phyloP scores from a whole-genome alignment of 1,140 invertebrate genomes.

The Pogonomyrmex barbatus region DNA sequence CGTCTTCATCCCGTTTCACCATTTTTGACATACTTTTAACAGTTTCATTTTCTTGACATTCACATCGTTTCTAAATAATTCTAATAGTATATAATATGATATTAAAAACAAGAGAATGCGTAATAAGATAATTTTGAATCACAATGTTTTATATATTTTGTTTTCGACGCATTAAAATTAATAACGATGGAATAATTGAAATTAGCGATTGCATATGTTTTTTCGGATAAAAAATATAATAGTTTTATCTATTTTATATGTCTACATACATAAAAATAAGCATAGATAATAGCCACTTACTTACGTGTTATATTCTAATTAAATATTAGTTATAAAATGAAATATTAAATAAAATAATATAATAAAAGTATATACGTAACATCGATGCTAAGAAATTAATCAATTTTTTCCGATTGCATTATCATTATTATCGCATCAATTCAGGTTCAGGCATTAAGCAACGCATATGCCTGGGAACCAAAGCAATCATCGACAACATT shows the following conservation, averaged over 20 bases:
- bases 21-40: neutral
- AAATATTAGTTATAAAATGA: neutral
- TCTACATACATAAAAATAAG: neutral
- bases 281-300: neutral
- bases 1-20: neutral
- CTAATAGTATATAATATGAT: neutral
- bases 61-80: neutral
- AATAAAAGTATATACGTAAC: neutral
- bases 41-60: slow-evolving; percentile 18
- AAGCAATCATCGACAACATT: slow-evolving; percentile 50
- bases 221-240: neutral
- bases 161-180: neutral
- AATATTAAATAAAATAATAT: neutral
- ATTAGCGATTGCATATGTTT: neutral
- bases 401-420: neutral
- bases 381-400: neutral
- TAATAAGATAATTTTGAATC: slow-evolving; percentile 4
- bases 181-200: slow-evolving; percentile 20
- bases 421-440: neutral
- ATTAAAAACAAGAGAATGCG: neutral
- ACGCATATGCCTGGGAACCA: slow-evolving; percentile 34
- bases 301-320: neutral
- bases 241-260: neutral
- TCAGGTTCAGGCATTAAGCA: slow-evolving; percentile 11
- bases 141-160: neutral